Conservation (phyloP, 2,113 vertebrate genomes). For the Channa argus region DNA sequence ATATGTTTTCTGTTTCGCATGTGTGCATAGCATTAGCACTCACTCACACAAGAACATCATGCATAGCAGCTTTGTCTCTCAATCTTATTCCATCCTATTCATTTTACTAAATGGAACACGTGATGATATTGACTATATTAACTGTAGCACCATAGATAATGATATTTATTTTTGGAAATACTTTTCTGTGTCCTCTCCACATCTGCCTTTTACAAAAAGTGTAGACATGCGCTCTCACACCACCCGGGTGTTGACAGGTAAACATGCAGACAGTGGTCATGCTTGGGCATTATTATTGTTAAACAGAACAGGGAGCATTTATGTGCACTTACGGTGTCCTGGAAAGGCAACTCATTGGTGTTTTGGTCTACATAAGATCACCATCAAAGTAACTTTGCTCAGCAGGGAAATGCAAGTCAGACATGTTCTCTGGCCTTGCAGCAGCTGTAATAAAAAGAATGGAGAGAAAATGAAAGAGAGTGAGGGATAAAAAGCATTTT, state of each 20-base stretch:
- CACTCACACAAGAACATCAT: background rate
- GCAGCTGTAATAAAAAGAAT: slow-evolving; percentile 47
- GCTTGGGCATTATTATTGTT: background rate
- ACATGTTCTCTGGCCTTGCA: slow-evolving; percentile 55
- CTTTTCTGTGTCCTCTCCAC: background rate
- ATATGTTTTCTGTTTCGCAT: background rate
- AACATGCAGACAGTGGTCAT: background rate
- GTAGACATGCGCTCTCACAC: background rate
- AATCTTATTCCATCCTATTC: background rate
- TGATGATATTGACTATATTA: no score
- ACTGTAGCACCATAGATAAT: background rate
- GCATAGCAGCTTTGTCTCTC: background rate
- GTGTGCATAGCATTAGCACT: background rate
- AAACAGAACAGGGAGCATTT: slow-evolving; percentile 24
- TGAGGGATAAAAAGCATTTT: slow-evolving; percentile 62
- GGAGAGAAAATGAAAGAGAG: slow-evolving; percentile 48
- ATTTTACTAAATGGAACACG: background rate
- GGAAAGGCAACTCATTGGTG: slow-evolving; percentile 5
- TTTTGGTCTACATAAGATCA: slow-evolving; percentile 41
- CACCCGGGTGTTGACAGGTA: slow-evolving; percentile 1
- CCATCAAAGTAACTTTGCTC: slow-evolving; percentile 49
- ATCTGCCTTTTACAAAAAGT: background rate
- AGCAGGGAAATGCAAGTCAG: slow-evolving; percentile 43
- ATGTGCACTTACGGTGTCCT: slow-evolving; percentile 15
- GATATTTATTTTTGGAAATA: no score